A percentile compares a stretch with the other conserved stretches of the same genome.
phyloP scores from a whole-genome alignment of 2,888 invertebrate genomes.

The Eucriotettix oculatus region DNA sequence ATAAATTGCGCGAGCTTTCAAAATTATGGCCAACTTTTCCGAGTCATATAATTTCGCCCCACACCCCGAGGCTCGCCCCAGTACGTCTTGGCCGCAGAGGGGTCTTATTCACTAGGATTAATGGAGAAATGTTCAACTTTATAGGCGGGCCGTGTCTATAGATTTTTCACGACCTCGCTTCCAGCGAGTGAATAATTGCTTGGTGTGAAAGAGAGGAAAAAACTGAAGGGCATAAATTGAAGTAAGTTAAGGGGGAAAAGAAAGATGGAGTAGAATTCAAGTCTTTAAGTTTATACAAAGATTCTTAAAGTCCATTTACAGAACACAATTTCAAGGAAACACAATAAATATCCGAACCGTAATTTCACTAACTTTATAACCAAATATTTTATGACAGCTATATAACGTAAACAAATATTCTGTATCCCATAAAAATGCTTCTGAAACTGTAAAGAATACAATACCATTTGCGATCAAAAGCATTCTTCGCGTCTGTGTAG shows the following conservation, averaged over 20 bases:
- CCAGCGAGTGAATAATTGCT: background rate
- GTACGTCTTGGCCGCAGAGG: background rate
- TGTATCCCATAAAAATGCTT: too few species aligned
- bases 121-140: slow-evolving; percentile 12
- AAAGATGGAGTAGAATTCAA: too few species aligned
- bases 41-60: slow-evolving; percentile 8
- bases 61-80: background rate
- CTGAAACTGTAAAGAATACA: too few species aligned
- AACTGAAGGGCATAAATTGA: background rate
- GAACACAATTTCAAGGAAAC: too few species aligned
- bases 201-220: background rate
- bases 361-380: too few species aligned
- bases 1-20: slow-evolving; percentile 10
- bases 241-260: background rate
- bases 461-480: too few species aligned
- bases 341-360: too few species aligned
- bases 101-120: slow-evolving; percentile 11
- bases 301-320: too few species aligned
- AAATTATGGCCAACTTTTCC: slow-evolving; percentile 7
- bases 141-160: slow-evolving; percentile 10
- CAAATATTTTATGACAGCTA: too few species aligned
- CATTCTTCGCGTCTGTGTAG: too few species aligned
- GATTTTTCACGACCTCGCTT: slow-evolving; percentile 8
- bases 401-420: too few species aligned
- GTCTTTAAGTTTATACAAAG: too few species aligned